These are phyloP conservation scores for Acanthosepion lycidas DNA, from an alignment of 2,888 invertebrate species.

Conservation along the genomic window DNA sequence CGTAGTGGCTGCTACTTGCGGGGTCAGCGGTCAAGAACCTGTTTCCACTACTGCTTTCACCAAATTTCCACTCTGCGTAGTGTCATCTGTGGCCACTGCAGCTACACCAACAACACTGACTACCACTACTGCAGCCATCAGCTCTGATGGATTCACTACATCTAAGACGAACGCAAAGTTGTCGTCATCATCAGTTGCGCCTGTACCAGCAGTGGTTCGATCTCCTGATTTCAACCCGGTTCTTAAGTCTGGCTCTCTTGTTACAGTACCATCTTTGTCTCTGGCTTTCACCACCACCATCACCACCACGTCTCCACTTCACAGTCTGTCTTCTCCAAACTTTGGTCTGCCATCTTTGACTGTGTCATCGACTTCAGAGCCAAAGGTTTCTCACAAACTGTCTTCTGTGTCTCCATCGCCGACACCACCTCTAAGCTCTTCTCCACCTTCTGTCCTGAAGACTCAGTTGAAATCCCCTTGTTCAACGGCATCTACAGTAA, in stretches of 20 bases:
- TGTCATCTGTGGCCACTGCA: background rate
- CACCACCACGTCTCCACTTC: slow-evolving; percentile 48
- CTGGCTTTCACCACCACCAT: slow-evolving; percentile 44
- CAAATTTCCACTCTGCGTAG: slow-evolving; percentile 33
- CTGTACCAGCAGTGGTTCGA: slow-evolving; percentile 51
- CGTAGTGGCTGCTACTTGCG: slow-evolving; percentile 36
- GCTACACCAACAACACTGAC: slow-evolving; percentile 34
- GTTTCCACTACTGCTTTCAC: slow-evolving; percentile 35
- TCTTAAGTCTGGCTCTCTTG: slow-evolving; percentile 47
- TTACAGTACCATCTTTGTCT: slow-evolving; percentile 46
- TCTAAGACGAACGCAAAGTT: slow-evolving; percentile 23
- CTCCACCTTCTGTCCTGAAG: slow-evolving; percentile 38
- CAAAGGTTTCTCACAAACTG: slow-evolving; percentile 41
- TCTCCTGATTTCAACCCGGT: slow-evolving; percentile 46
- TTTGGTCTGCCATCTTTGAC: slow-evolving; percentile 2
- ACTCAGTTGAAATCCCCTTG: slow-evolving; percentile 35
- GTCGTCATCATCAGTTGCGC: slow-evolving; percentile 42
- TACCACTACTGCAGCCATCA: slow-evolving; percentile 34
- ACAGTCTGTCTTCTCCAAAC: slow-evolving; percentile 47
- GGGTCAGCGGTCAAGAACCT: slow-evolving; percentile 23
- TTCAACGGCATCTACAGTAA: slow-evolving; percentile 42
- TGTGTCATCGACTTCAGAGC: slow-evolving; percentile 36
- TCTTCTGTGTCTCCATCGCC: slow-evolving; percentile 8
- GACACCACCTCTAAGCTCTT: background rate
- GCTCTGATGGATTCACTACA: slow-evolving; percentile 7